Evolutionary conservation across 2,797 vertebrate species (phyloP), one percentile per base, ranked within the genome.

Genomic region (Ambastaia sidthimunki): DNA sequence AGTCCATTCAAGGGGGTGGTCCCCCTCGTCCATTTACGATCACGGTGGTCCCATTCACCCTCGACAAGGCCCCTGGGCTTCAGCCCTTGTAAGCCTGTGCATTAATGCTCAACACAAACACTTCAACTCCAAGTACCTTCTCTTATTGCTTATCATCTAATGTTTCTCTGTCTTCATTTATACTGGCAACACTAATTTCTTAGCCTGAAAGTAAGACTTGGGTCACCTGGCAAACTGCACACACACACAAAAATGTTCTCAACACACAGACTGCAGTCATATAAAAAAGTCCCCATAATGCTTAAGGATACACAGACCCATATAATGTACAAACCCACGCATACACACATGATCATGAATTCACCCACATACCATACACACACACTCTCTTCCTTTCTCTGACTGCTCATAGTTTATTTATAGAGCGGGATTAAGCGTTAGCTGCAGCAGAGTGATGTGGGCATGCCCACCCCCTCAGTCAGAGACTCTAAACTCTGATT

Each of bases 141-240:
- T 7, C 13, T n/a, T 16, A 0, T 12, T 71, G 31, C 19, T 52
- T 44, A 7, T 55, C 10, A 55, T 44, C 41, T 44, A 44, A 44
- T 57, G 54, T 76, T 31, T 74, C 2, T 37, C 4, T 65, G 19
- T 37, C 7, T 48, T 1, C 21, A 1, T 34, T 7, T 54, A 28
- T 44, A 34, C 44, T 50, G 60, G 28, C 13, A 28, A 12, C n/a
- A 4, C 48, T 19, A 50, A 48, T 34, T 2, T 18, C 28, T 74
- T 23, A 65, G 6, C n/a, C 47, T 37, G 60, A 21, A 69, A 55
- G 37, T 75, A 23, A 67, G 59, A 68, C 74, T 68, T 48, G 71
- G 66, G 28, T 84, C 81, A 81, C 80, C 83, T 86, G 81, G 76
- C 3, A 19, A 81, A 75, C 81, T 82, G 79, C 76, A 54, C 2